These are phyloP conservation scores for Athripsodes cinereus DNA, from an alignment of 2,888 invertebrate species.

Conservation along the genomic window DNA sequence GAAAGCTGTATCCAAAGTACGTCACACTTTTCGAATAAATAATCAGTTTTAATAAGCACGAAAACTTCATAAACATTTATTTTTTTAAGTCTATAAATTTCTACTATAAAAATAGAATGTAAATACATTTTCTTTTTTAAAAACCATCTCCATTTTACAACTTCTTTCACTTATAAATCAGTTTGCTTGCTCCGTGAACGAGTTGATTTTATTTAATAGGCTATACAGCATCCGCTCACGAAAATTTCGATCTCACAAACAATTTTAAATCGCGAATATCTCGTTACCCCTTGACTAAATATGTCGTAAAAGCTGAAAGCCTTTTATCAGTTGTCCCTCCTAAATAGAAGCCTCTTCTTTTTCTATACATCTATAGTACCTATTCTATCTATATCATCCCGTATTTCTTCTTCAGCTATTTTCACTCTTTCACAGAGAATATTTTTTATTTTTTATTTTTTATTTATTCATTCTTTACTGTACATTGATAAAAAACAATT, in stretches of 20 bases:
- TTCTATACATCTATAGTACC: no score
- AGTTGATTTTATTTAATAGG: conserved; percentile 17
- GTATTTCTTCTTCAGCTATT: no score
- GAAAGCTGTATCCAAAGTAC: background rate
- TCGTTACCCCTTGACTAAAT: conserved; percentile 27
- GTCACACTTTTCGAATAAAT: background rate
- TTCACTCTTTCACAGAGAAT: background rate
- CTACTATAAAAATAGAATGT: conserved; percentile 6
- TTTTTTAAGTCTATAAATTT: conserved; percentile 4
- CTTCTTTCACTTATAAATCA: conserved; percentile 18
- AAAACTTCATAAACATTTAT: conserved; percentile 1
- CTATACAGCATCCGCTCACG: conserved; percentile 15
- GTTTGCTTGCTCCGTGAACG: conserved; percentile 11
- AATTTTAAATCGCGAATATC: conserved; percentile 26
- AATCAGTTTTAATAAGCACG: background rate
- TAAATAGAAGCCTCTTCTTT: conserved; percentile 19
- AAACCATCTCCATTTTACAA: conserved; percentile 11
- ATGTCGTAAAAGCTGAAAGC: conserved; percentile 26
- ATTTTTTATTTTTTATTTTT: background rate
- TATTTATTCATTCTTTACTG: no score
- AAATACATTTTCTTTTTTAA: conserved; percentile 5
- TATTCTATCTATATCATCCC: no score
- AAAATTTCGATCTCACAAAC: conserved; percentile 27
- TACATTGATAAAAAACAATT: no score
- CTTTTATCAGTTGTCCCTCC: conserved; percentile 27